phyloP scores from a whole-genome alignment of 2,797 vertebrate species.

The Spea hammondii region DNA sequence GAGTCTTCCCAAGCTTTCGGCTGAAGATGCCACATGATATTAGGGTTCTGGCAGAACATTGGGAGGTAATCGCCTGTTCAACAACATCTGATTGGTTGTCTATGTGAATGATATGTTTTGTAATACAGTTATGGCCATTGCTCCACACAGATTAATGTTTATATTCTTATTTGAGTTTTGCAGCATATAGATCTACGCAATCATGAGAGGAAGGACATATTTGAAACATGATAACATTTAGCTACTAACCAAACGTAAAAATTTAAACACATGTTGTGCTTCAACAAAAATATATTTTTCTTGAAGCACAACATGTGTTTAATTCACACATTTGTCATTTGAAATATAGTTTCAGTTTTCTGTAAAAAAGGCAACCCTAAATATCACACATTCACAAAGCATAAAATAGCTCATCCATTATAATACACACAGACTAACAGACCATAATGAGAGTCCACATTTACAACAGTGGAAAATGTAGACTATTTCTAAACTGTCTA shows the following conservation, averaged over 20 bases:
- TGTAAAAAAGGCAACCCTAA: neutral
- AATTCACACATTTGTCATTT: neutral
- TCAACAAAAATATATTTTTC: neutral
- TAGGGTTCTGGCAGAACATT: too few relatives aligned
- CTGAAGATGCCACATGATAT: too few relatives aligned
- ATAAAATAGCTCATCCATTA: neutral
- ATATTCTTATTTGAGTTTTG: too few relatives aligned
- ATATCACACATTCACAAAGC: neutral
- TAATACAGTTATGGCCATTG: too few relatives aligned
- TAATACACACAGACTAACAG: too few relatives aligned
- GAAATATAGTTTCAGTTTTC: neutral
- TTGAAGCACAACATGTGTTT: neutral
- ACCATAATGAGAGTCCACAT: neutral
- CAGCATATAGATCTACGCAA: too few relatives aligned
- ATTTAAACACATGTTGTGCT: neutral
- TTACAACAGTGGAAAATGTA: neutral
- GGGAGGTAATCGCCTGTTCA: too few relatives aligned
- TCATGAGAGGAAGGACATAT: neutral
- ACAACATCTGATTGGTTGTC: too few relatives aligned
- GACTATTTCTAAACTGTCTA: neutral
- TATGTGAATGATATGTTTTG: too few relatives aligned
- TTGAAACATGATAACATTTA: neutral
- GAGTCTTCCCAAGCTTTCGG: too few relatives aligned
- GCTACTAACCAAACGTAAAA: too few relatives aligned
- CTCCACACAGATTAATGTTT: too few relatives aligned